Conservation (phyloP, 2,888 invertebrate genomes). For the Limnephilus lunatus region DNA sequence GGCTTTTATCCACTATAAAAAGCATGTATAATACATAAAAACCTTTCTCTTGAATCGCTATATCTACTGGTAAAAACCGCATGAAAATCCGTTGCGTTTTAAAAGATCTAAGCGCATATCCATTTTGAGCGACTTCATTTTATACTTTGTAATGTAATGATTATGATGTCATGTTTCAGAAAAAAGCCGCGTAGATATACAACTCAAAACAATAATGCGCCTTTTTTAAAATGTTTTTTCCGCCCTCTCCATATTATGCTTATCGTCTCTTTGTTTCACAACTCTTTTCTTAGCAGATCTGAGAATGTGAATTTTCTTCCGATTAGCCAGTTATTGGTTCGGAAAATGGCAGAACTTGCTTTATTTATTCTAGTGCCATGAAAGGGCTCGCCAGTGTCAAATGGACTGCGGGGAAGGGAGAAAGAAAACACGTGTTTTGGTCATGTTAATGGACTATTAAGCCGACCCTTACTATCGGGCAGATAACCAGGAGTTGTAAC, state of each 20-base stretch:
- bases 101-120: no score
- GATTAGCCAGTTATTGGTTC: constrained; percentile 32
- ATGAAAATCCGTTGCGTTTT: no score
- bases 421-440: constrained; percentile 22
- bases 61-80: no score
- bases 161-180: no score
- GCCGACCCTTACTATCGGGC: not conserved
- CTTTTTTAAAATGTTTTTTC: not conserved
- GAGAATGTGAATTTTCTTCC: not conserved
- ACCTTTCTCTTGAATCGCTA: no score
- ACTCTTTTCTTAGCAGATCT: not conserved
- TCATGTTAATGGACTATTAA: constrained; percentile 6
- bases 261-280: not conserved
- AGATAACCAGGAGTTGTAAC: not conserved
- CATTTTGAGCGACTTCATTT: no score
- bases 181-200: not conserved
- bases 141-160: no score
- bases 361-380: not conserved
- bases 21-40: no score
- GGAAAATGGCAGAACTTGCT: constrained; percentile 34
- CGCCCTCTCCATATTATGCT: not conserved
- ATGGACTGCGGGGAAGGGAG: not conserved
- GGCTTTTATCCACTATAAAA: no score
- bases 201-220: not conserved
- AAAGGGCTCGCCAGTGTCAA: not conserved